A percentile compares a stretch with the other conserved stretches of the same genome.
Evolutionary conservation across 2,113 vertebrate species (phyloP).

Genomic region (Xenopus tropicalis): DNA sequence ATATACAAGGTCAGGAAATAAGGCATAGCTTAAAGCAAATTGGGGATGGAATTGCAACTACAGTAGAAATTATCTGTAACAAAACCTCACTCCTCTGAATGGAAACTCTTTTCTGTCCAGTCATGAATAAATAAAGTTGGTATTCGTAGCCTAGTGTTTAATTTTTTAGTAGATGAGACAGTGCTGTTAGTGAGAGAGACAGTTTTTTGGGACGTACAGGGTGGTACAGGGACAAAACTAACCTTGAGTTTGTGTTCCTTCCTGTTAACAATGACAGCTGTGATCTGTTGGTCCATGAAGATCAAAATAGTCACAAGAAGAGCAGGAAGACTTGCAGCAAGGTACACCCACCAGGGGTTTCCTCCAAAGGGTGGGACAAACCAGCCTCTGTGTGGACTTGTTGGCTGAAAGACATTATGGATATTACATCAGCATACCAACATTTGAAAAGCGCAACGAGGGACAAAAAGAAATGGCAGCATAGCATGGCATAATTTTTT

Average conservation of each 20-base stretch:
- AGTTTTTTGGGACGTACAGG: constrained; percentile 1
- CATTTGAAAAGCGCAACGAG: no score
- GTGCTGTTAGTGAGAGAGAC: neutral
- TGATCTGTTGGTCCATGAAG: constrained; percentile 99
- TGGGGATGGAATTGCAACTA: constrained; percentile 27
- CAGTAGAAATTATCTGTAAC: constrained; percentile 24
- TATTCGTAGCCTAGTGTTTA: constrained; percentile 28
- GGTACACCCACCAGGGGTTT: constrained; percentile 97
- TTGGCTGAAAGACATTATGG: constrained; percentile 72
- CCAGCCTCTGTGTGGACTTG: constrained; percentile 88
- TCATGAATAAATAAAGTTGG: constrained; percentile 38
- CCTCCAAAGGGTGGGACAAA: constrained; percentile 90
- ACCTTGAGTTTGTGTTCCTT: constrained; percentile 98
- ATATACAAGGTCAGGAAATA: no score
- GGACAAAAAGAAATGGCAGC: constrained; percentile 36
- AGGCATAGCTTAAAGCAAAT: neutral
- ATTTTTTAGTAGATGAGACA: constrained; percentile 34
- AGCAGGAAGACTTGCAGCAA: constrained; percentile 85
- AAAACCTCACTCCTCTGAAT: constrained; percentile 2
- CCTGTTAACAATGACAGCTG: constrained; percentile 95
- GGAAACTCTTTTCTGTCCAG: constrained; percentile 17
- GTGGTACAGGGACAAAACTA: constrained; percentile 13
- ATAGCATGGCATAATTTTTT: accelerated
- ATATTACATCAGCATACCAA: neutral
- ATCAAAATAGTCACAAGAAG: constrained; percentile 94